Base-by-base conservation (phyloP, 2,888 invertebrate species). In the Drosophila infuscata region DNA sequence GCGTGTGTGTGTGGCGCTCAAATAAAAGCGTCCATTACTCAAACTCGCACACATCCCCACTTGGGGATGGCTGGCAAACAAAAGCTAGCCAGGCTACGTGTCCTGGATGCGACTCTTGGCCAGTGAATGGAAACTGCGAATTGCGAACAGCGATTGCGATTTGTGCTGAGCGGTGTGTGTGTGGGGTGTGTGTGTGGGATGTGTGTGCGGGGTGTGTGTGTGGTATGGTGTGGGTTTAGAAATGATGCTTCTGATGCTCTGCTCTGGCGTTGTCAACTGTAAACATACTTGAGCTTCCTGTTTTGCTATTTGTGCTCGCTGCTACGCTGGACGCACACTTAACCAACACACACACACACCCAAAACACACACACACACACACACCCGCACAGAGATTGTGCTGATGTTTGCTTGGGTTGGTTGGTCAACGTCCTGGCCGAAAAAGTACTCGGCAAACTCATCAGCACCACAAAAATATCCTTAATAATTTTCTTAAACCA, bases 401-500 rank as follows among this genome's bases (percentile, higher is more conserved):
- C 73, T 66, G 69, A 63, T 74, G 72, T 79, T 79, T 79, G 73
- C 69, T 67, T 64, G 81, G 71, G 57, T 68, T 77, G 76, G 70
- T 71, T 65, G 70, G 69, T 81, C 82, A 70, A 68, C 66, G 65
- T 68, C 32, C 46, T 63, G 43, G 51, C 49, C 80, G 70, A 74
- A 77, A 88, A 81, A 88, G 78, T 83, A 76, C 85, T 88, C 82
- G 84, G 85, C 83, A 91, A 91, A 91, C 90, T 92, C 91, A 91
- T 91, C 89, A 91, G 82, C 81, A 88, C 89, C 91, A 91, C 91
- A 91, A 88, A 89, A 84, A 91, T 91, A 90, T 91, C 88, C 91
- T 91, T 91, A 91, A 91, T 92, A 91, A 89, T 89, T 88, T 91
- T 88, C 89, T 86, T 90, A 91, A 91, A 91, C 84, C 84, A 91